Base-by-base conservation (phyloP, 2,113 vertebrate species). In the Dolichallabes microphthalmus region DNA sequence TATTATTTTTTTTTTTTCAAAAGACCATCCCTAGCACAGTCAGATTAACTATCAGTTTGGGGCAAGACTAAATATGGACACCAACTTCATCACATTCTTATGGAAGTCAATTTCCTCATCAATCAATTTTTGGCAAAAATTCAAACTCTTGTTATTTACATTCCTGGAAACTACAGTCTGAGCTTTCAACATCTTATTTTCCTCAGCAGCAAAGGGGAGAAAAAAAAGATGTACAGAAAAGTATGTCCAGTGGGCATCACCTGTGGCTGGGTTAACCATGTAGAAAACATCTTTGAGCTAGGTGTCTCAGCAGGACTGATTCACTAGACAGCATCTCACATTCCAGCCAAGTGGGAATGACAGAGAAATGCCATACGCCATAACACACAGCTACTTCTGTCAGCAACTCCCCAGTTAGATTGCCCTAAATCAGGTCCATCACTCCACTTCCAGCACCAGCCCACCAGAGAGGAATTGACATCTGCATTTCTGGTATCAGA, bases 381-480 rank as follows among this genome's bases (percentile, higher is more conserved):
- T 90, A 68, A 66, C 76, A 32, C 84, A 15, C 30, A 27, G 82
- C 57, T 83, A 66, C 64, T 58, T 57, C 82, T 86, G 85, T 89
- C 90, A 88, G 69, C 30, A 32, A 53, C 63, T 90, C 82, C 91
- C 87, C 63, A 63, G 86, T 92, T 90, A 91, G 88, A 92, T 92
- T 90, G 92, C 88, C 87, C 88, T 82, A 68, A 83, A 87, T 80
- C 82, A 35, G 73, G 86, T 89, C 87, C 86, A 61, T 75, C 86
- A 85, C 86, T 83, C 86, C 69, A 83, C 52, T 76, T 89, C 87
- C 91, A 77, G 22, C 90, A 92, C 92, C 91, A 63, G 90, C 89
- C 87, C 60, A 2, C 76, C 32, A 11, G 81, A 85, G 57, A 84
- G 87, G 91, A 91, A 94, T 86, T 91, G 91, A 88, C 91, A 90